Evolutionary conservation across 1,140 invertebrate genomes (phyloP).

Genomic region (Drosophila kepulauana): DNA sequence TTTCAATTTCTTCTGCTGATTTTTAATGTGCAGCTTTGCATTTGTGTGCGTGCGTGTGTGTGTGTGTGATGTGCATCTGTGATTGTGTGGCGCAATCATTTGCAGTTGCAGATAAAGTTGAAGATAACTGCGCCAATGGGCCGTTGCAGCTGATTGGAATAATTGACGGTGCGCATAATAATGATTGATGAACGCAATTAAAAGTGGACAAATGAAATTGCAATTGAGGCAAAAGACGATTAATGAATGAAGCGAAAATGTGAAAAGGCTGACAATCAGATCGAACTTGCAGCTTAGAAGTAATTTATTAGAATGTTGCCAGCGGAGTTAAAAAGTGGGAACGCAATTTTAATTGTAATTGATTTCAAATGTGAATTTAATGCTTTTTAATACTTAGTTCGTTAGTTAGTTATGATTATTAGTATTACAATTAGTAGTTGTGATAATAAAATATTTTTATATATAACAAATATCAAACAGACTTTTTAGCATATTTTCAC

Average conservation of each 20-base stretch:
- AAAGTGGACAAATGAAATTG: slow-evolving; percentile 30
- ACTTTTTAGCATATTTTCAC: too few relatives aligned
- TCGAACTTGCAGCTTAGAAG: background rate
- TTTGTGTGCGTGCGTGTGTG: slow-evolving; percentile 22
- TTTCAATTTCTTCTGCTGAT: slow-evolving; percentile 32
- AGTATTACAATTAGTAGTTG: too few relatives aligned
- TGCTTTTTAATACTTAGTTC: too few relatives aligned
- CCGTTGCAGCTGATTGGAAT: slow-evolving; percentile 41
- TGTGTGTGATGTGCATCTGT: slow-evolving; percentile 29
- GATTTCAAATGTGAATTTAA: too few relatives aligned
- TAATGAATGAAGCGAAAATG: slow-evolving; percentile 24
- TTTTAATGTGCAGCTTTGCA: slow-evolving; percentile 11
- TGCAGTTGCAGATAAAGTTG: slow-evolving; percentile 45
- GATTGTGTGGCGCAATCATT: slow-evolving; percentile 41
- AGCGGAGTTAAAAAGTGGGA: background rate
- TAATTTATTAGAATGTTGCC: slow-evolving; percentile 15
- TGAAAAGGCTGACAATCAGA: background rate
- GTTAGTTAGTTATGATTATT: too few relatives aligned
- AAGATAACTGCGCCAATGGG: slow-evolving; percentile 31
- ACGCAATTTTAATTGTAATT: background rate
- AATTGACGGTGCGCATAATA: slow-evolving; percentile 63
- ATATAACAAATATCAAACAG: too few relatives aligned
- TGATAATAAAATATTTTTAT: too few relatives aligned
- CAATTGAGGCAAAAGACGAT: slow-evolving; percentile 33
- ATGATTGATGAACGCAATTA: slow-evolving; percentile 78